A percentile compares a stretch with the other conserved stretches of the same genome.
These are phyloP conservation scores for Erannis defoliaria DNA, from an alignment of 2,888 invertebrate species.

Conservation along the genomic window DNA sequence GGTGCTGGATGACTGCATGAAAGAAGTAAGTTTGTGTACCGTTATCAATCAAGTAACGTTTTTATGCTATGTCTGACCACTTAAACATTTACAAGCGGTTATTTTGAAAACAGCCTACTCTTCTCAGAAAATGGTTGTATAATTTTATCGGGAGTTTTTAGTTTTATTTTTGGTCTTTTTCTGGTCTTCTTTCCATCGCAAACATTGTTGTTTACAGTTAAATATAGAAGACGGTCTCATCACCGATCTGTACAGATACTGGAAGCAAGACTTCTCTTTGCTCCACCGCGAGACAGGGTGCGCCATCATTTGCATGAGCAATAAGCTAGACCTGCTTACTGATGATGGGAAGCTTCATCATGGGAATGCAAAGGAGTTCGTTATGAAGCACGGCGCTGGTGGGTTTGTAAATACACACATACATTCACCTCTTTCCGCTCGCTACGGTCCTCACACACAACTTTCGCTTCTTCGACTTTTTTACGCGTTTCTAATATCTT, in stretches of 20 bases:
- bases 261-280: slow-evolving; percentile 67
- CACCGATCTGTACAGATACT: slow-evolving; percentile 68
- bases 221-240: slow-evolving; percentile 62
- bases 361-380: slow-evolving; percentile 64
- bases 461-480: too few species aligned
- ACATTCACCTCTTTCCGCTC: too few species aligned
- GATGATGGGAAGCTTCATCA: slow-evolving; percentile 60
- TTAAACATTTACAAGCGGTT: too few species aligned
- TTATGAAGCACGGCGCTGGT: slow-evolving; percentile 66
- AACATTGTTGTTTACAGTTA: slow-evolving; percentile 51
- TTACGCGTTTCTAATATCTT: too few species aligned
- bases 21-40: slow-evolving; percentile 56
- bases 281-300: slow-evolving; percentile 66
- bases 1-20: slow-evolving; percentile 66
- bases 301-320: slow-evolving; percentile 67
- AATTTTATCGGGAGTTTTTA: background rate
- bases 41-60: background rate
- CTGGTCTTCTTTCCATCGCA: background rate
- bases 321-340: slow-evolving; percentile 62
- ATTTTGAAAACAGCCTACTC: too few species aligned
- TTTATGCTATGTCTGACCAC: background rate
- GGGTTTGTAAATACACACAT: slow-evolving; percentile 19
- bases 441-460: too few species aligned
- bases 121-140: too few species aligned
- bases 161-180: background rate